Percentiles rank a stretch among this genome's conserved stretches.
phyloP scores from a whole-genome alignment of 1,140 invertebrate genomes.

The Nylanderia fulva region DNA sequence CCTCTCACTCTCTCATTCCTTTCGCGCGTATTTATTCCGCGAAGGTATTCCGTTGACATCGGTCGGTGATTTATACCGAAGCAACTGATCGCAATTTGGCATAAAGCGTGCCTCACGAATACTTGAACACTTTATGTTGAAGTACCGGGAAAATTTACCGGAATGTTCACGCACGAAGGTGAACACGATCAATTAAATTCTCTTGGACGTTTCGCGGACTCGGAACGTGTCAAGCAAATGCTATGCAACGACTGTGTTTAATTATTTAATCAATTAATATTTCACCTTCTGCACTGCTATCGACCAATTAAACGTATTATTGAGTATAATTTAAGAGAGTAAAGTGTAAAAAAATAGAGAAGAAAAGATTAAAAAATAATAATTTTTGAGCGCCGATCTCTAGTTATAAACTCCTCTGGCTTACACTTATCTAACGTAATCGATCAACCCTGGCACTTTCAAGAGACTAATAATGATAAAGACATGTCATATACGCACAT shows the following conservation, averaged over 20 bases:
- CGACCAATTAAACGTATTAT: not conserved
- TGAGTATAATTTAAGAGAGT: not conserved
- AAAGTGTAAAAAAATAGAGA: not conserved
- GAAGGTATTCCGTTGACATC: conserved; percentile 71
- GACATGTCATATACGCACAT: not conserved
- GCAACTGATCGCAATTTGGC: conserved; percentile 79
- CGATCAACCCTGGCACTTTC: no score
- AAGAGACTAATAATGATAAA: no score
- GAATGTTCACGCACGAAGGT: not conserved
- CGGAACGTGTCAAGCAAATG: not conserved
- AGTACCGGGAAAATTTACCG: conserved; percentile 25
- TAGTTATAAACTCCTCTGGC: no score
- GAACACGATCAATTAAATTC: conserved; percentile 40
- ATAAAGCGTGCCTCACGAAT: conserved; percentile 61
- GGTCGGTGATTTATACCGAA: conserved; percentile 72
- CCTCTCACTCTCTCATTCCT: not conserved
- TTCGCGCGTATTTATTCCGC: conserved; percentile 39
- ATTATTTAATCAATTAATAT: conserved; percentile 53
- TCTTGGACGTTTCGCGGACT: not conserved
- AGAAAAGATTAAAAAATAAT: not conserved
- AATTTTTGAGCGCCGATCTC: no score
- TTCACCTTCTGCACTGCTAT: not conserved
- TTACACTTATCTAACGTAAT: no score
- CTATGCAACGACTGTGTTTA: not conserved
- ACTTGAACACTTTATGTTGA: not conserved